phyloP scores from a whole-genome alignment of 2,797 vertebrate genomes.

The Sebastes vulpes region DNA sequence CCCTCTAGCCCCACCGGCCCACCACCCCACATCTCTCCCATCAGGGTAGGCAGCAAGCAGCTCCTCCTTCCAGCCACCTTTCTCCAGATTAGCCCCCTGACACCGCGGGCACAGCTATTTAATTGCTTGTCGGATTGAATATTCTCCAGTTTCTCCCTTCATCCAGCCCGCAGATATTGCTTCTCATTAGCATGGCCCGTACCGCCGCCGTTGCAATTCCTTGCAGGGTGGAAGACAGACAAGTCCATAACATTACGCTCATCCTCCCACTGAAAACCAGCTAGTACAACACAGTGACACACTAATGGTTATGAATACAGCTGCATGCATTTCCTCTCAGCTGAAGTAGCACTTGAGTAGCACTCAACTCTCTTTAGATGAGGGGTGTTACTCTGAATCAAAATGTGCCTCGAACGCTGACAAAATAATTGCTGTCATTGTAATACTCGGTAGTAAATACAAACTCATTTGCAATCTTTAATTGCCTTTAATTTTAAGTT shows the following conservation, averaged over 20 bases:
- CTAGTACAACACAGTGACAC: constrained; percentile 8
- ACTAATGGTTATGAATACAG: constrained; percentile 31
- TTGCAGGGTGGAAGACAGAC: constrained; percentile 46
- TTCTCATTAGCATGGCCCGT: constrained; percentile 69
- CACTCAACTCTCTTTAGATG: neutral
- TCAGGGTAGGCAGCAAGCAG: constrained; percentile 16
- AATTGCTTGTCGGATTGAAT: constrained; percentile 77
- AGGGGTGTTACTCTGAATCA: neutral
- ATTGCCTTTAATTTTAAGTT: neutral
- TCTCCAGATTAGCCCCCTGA: constrained; percentile 63
- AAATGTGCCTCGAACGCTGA: neutral
- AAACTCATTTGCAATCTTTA: neutral
- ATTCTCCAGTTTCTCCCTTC: constrained; percentile 55
- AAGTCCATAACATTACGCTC: constrained; percentile 42
- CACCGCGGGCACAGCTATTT: constrained; percentile 51
- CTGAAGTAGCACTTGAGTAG: constrained; percentile 4
- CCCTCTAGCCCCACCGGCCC: neutral
- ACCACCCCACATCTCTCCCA: constrained; percentile 17
- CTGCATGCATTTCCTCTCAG: constrained; percentile 3
- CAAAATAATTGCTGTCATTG: neutral
- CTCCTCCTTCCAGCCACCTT: constrained; percentile 48
- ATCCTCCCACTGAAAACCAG: constrained; percentile 32
- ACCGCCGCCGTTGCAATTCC: constrained; percentile 21
- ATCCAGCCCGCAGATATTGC: constrained; percentile 58
- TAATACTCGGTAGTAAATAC: neutral